phyloP scores from a whole-genome alignment of 2,888 invertebrate species.

The Sialis lutaria region DNA sequence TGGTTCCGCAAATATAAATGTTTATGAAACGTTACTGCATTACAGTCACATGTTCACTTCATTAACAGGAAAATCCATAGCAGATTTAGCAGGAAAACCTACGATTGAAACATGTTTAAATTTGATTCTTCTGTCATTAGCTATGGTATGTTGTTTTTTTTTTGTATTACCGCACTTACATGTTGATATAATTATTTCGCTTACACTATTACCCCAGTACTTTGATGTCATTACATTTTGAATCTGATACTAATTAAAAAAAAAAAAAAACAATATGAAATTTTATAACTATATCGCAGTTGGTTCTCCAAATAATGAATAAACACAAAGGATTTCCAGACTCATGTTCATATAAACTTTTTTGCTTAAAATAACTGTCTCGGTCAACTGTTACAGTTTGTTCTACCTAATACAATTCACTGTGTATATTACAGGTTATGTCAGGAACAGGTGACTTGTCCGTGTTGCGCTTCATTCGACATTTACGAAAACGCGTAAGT shows the following conservation, averaged over 20 bases:
- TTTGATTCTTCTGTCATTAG: conserved; percentile 61
- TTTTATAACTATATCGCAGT: neutral
- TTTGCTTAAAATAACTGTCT: no score
- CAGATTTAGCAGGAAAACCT: conserved; percentile 76
- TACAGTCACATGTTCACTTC: conserved; percentile 53
- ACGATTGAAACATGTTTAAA: conserved; percentile 82
- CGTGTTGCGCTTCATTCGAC: conserved; percentile 67
- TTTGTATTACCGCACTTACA: no score
- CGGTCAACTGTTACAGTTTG: no score
- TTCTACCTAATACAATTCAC: neutral
- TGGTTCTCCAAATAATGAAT: neutral
- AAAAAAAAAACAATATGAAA: no score
- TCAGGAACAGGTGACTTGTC: conserved; percentile 83
- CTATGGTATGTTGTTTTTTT: conserved; percentile 44
- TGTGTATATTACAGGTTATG: conserved; percentile 46
- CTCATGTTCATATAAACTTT: no score
- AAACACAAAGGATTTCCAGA: neutral
- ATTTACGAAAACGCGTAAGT: conserved; percentile 67
- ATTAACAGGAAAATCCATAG: conserved; percentile 49
- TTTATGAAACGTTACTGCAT: conserved; percentile 59
- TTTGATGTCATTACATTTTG: no score
- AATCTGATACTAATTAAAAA: no score
- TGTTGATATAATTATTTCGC: no score
- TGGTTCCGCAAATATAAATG: conserved; percentile 70
- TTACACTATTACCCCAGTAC: no score